These are phyloP conservation scores for Solenodon paradoxus DNA, from an alignment of 2,113 vertebrate species.

Conservation along the genomic window DNA sequence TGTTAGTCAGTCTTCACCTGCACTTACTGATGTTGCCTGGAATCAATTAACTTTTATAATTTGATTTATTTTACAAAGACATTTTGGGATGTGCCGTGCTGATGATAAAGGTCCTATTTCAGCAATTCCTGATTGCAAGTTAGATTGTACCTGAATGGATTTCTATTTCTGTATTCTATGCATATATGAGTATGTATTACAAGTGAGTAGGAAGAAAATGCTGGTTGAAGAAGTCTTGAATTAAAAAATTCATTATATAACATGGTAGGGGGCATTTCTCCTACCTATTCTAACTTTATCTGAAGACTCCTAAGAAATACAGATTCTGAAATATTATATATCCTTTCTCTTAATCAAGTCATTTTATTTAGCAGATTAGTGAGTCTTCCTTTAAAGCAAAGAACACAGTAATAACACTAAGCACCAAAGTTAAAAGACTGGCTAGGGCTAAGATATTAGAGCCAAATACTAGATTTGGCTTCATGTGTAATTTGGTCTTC, in stretches of 20 bases:
- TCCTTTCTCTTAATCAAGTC: slow-evolving; percentile 36
- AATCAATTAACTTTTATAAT: slow-evolving; percentile 97
- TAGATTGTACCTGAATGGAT: slow-evolving; percentile 81
- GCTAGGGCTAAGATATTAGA: slow-evolving; percentile 2
- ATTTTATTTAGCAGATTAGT: slow-evolving; percentile 37
- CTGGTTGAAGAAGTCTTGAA: slow-evolving; percentile 74
- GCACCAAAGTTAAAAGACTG: slow-evolving; percentile 32
- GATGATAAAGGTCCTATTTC: slow-evolving; percentile 85
- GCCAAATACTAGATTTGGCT: neutral
- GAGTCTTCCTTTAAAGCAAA: slow-evolving; percentile 37
- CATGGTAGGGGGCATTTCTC: slow-evolving; percentile 50
- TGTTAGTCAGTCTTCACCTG: slow-evolving; percentile 96
- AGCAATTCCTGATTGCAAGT: slow-evolving; percentile 79
- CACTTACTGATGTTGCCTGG: slow-evolving; percentile 91
- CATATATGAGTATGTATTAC: slow-evolving; percentile 65
- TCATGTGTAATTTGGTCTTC: slow-evolving; percentile 13
- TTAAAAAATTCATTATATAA: slow-evolving; percentile 75
- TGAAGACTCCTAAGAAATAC: slow-evolving; percentile 63
- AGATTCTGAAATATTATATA: slow-evolving; percentile 34
- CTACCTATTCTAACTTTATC: slow-evolving; percentile 58
- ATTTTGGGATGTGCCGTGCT: slow-evolving; percentile 84
- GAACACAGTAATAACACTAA: neutral
- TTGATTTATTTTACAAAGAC: slow-evolving; percentile 90
- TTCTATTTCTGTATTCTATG: slow-evolving; percentile 76
- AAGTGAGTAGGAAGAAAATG: slow-evolving; percentile 66